phyloP scores from a whole-genome alignment of 2,888 invertebrate species.

The Epicampocera succincta region DNA sequence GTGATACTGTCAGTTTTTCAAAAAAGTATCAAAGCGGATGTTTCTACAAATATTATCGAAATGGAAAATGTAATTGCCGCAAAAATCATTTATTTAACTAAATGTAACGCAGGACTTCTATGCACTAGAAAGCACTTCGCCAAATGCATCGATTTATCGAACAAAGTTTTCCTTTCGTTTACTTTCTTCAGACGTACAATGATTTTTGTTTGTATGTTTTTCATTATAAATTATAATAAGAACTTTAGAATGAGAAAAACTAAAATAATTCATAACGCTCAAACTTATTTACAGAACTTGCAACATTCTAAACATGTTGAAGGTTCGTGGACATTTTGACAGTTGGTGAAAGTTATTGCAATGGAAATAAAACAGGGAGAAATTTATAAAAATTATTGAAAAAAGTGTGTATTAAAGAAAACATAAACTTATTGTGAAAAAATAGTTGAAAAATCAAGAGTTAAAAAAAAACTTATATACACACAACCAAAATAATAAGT shows the following conservation, averaged over 20 bases:
- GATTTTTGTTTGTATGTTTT: neutral
- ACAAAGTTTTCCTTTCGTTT: neutral
- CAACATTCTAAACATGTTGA: conserved; percentile 42
- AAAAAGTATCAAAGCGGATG: too few species aligned
- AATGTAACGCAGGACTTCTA: too few species aligned
- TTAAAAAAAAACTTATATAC: conserved; percentile 43
- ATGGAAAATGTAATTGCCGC: too few species aligned
- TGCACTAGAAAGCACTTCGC: too few species aligned
- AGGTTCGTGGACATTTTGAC: conserved; percentile 34
- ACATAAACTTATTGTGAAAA: conserved; percentile 2
- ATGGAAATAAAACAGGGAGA: neutral
- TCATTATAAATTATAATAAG: conserved; percentile 7
- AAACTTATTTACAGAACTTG: conserved; percentile 67
- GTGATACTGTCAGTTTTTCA: too few species aligned
- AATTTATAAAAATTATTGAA: neutral
- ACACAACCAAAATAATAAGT: conserved; percentile 64
- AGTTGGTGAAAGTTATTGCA: conserved; percentile 22
- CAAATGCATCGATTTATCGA: too few species aligned
- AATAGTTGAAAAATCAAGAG: neutral
- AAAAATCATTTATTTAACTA: too few species aligned
- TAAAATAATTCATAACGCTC: conserved; percentile 54
- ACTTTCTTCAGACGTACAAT: conserved; percentile 12
- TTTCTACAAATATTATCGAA: too few species aligned
- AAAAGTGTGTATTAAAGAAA: neutral
- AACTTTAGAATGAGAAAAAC: conserved; percentile 13